These are phyloP conservation scores for Andrena chrysosceles DNA, from an alignment of 2,888 invertebrate genomes.

Conservation along the genomic window DNA sequence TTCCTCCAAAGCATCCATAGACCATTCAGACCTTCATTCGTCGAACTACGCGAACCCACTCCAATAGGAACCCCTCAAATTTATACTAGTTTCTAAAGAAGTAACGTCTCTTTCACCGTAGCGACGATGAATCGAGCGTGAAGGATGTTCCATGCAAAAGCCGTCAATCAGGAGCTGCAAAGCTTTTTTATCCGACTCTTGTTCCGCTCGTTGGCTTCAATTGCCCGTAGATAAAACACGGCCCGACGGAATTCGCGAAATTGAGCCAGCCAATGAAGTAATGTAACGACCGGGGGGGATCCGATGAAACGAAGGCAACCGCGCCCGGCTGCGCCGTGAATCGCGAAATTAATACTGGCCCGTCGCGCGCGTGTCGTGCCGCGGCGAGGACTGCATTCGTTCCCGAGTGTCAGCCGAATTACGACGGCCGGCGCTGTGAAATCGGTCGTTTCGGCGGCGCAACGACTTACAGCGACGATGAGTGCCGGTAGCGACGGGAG, in stretches of 20 bases:
- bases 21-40: too few relatives aligned
- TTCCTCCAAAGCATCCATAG: too few relatives aligned
- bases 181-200: neutral
- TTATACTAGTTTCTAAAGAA: neutral
- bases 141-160: constrained; percentile 8
- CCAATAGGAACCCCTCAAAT: neutral
- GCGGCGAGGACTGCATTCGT: constrained; percentile 10
- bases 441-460: constrained; percentile 10
- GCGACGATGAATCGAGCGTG: neutral
- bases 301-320: constrained; percentile 22
- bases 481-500: neutral
- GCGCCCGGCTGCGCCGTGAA: constrained; percentile 2
- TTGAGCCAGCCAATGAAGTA: constrained; percentile 20
- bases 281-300: constrained; percentile 15
- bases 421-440: constrained; percentile 13
- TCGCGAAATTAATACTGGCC: constrained; percentile 32
- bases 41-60: too few relatives aligned
- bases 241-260: constrained; percentile 19
- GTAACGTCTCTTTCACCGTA: neutral
- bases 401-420: neutral
- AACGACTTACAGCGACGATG: constrained; percentile 14
- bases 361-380: constrained; percentile 16
- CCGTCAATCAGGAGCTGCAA: constrained; percentile 9
- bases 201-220: constrained; percentile 11
- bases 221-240: constrained; percentile 12